Conservation (phyloP, 2,888 invertebrate species). For the Oligia latruncula region DNA sequence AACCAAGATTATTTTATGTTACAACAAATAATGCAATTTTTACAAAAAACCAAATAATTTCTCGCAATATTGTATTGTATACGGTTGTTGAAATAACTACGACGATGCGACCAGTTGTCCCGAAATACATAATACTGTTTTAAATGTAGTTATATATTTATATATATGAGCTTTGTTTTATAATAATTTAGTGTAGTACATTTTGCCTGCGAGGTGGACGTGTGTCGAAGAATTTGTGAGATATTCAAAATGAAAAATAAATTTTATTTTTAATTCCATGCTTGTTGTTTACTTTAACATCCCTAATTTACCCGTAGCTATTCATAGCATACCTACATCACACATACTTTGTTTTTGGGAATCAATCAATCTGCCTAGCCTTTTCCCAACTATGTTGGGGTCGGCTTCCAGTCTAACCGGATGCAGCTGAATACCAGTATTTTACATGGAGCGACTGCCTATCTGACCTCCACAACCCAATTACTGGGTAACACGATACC, state of each 20-base stretch:
- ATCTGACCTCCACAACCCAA: neutral
- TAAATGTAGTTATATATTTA: slow-evolving; percentile 86
- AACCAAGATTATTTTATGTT: neutral
- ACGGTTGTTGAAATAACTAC: slow-evolving; percentile 30
- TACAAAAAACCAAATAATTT: slow-evolving; percentile 41
- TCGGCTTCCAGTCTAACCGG: neutral
- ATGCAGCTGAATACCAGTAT: neutral
- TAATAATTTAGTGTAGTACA: slow-evolving; percentile 81
- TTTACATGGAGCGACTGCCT: neutral
- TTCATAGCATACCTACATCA: neutral
- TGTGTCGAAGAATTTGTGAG: slow-evolving; percentile 84
- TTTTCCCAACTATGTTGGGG: neutral
- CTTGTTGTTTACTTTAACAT: slow-evolving; percentile 69
- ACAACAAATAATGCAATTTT: slow-evolving; percentile 36
- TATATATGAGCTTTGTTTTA: slow-evolving; percentile 88
- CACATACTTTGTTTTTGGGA: neutral
- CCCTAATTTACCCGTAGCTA: neutral
- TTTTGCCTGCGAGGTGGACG: slow-evolving; percentile 77
- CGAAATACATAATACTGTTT: slow-evolving; percentile 77
- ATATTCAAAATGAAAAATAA: slow-evolving; percentile 88
- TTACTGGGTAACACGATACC: neutral
- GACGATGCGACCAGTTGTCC: slow-evolving; percentile 68
- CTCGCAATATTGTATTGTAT: slow-evolving; percentile 11
- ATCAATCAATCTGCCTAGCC: neutral
- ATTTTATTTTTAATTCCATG: slow-evolving; percentile 89